A percentile compares a stretch with the other conserved stretches of the same genome.
Evolutionary conservation across 2,888 invertebrate species (phyloP).

Genomic region (Amphiduros pacificus): DNA sequence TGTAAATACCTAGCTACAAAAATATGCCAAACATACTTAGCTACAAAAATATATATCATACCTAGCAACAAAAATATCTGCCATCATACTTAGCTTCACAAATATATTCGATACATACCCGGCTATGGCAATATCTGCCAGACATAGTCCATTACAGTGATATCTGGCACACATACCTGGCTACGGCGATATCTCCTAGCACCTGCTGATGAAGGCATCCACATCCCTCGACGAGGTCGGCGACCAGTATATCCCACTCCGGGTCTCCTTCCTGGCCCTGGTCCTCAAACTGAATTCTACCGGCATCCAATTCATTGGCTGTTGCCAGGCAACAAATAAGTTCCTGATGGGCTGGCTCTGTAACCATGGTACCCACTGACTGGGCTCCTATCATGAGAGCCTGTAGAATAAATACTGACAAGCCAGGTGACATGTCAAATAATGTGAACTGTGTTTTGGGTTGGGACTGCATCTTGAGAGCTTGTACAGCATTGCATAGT

Average conservation of each 20-base stretch:
- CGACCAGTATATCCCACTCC: constrained; percentile 20
- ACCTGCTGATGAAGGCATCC: constrained; percentile 27
- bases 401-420: constrained; percentile 43
- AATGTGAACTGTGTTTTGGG: constrained; percentile 28
- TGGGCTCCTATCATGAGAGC: constrained; percentile 35
- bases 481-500: constrained; percentile 34
- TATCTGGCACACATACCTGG: constrained; percentile 36
- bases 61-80: too few species aligned
- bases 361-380: constrained; percentile 31
- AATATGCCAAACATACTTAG: too few species aligned
- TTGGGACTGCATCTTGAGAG: too few species aligned
- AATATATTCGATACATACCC: too few species aligned
- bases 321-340: constrained; percentile 13
- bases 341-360: constrained; percentile 12
- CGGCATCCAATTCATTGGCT: constrained; percentile 6
- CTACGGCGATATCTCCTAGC: constrained; percentile 43
- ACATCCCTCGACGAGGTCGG: constrained; percentile 24
- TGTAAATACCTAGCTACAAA: too few species aligned
- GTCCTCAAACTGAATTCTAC: constrained; percentile 4
- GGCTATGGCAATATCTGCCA: too few species aligned
- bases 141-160: too few species aligned
- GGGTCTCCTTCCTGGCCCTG: constrained; percentile 15
- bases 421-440: constrained; percentile 37
- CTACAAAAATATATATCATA: too few species aligned
- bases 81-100: too few species aligned